phyloP scores from a whole-genome alignment of 37 sponge, comb jelly and placozoan genomes.

The Eunapius fragilis region DNA sequence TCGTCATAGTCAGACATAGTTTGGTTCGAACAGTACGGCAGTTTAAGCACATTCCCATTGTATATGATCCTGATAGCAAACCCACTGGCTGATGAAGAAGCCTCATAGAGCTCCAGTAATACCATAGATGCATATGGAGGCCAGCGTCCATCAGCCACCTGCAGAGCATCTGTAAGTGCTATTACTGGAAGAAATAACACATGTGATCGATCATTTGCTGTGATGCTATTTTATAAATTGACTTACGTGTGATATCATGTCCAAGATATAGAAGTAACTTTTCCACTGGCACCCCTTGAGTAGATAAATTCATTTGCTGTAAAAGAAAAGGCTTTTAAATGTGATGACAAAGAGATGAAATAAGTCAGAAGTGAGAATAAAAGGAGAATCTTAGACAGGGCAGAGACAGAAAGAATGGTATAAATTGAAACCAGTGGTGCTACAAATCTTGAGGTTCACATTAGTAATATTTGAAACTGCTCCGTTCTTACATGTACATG shows the following conservation, averaged over 20 bases:
- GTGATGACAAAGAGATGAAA: no score
- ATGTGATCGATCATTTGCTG: background rate
- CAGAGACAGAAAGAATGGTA: no score
- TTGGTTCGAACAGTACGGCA: slow-evolving; percentile 15
- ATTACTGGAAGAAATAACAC: slow-evolving; percentile 28
- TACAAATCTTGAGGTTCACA: no score
- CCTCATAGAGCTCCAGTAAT: slow-evolving; percentile 36
- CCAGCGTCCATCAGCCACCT: slow-evolving; percentile 37
- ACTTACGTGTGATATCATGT: slow-evolving; percentile 52
- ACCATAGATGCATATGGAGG: slow-evolving; percentile 58
- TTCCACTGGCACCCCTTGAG: background rate
- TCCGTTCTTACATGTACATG: no score
- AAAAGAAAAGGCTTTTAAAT: background rate
- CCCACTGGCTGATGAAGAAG: background rate
- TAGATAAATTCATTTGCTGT: slow-evolving; percentile 34
- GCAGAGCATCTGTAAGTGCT: slow-evolving; percentile 37
- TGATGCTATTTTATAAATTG: background rate
- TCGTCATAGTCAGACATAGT: slow-evolving; percentile 28
- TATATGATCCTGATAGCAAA: slow-evolving; percentile 34
- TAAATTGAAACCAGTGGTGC: no score
- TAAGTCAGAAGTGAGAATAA: no score
- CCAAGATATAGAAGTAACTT: slow-evolving; percentile 52
- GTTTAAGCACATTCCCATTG: slow-evolving; percentile 32
- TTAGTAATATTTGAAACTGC: no score
- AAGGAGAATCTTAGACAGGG: no score